phyloP scores from a whole-genome alignment of 2,888 invertebrate species.

The Cephonodes hylas region DNA sequence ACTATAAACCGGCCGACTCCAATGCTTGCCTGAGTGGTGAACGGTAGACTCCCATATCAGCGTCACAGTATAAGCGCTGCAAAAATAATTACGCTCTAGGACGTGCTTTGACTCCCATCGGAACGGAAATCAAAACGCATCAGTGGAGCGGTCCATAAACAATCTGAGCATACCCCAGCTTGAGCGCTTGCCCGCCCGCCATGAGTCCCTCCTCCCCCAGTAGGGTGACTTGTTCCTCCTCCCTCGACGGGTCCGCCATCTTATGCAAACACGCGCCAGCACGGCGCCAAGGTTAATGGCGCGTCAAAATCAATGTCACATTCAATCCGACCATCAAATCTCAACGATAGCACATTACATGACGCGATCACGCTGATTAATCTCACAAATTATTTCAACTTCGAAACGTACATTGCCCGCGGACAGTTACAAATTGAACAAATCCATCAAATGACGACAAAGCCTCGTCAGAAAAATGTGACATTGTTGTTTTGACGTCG shows the following conservation, averaged over 20 bases:
- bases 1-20: constrained; percentile 81
- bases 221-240: constrained; percentile 97
- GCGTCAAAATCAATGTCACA: constrained; percentile 86
- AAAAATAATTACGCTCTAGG: constrained; percentile 83
- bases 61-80: constrained; percentile 88
- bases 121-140: constrained; percentile 64
- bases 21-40: constrained; percentile 89
- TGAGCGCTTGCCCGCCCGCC: constrained; percentile 97
- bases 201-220: constrained; percentile 97
- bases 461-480: constrained; percentile 46
- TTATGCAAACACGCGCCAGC: constrained; percentile 84
- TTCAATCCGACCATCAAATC: constrained; percentile 39
- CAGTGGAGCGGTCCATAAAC: constrained; percentile 56
- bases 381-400: constrained; percentile 26
- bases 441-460: constrained; percentile 40
- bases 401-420: constrained; percentile 19
- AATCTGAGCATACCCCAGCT: constrained; percentile 93
- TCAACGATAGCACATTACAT: constrained; percentile 13
- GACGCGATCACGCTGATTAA: constrained; percentile 19
- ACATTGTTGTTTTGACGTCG: constrained; percentile 57
- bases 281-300: constrained; percentile 82
- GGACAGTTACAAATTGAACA: constrained; percentile 32
- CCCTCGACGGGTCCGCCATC: constrained; percentile 98
- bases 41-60: constrained; percentile 87
- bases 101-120: constrained; percentile 70